Evolutionary conservation across 2,888 invertebrate genomes (phyloP), one percentile per base, ranked within the genome.

Genomic region (Strigamia transsilvanica): DNA sequence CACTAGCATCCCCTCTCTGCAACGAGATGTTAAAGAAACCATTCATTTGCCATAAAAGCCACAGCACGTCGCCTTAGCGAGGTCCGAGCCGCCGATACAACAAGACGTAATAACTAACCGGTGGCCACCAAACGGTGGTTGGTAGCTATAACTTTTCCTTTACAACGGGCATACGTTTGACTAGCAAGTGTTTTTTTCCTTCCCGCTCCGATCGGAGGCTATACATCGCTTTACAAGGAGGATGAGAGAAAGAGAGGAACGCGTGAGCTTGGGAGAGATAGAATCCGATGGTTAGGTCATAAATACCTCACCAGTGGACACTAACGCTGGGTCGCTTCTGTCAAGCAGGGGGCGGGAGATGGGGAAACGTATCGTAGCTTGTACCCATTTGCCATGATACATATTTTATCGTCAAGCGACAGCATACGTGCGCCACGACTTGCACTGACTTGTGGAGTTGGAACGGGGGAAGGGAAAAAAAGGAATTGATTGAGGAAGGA

Each of bases 111-210:
- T 77, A 77, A 77, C 34, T 77, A 77, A 77, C 77, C 77, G 38
- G 77, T 38, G 77, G 77, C 77, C 38, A 56, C 77, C 38, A 34
- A 77, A 77, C 77, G 77, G 77, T 77, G 34, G 56, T 56, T 56
- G 56, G 77, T 32, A 32, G 77, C 77, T 15, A 77, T 77, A 77
- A 77, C 77, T 77, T 77, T 77, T 77, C 77, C 77, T 77, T 77
- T 77, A 77, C 38, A 77, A 77, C 77, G 77, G 77, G 32, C 77
- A 77, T 77, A 77, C 77, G 77, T 77, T 77, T 77, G 77, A 77
- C 77, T 77, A 77, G 77, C 77, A 77, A 77, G 77, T 77, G 77
- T 77, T 77, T 77, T 77, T 77, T 77, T 18, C 61, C 32, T 38
- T 18, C 77, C 77, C 32, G 32, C 77, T 77, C 77, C 56, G 56